Evolutionary conservation across 2,888 invertebrate genomes (phyloP).

Genomic region (Lottia gigantea): DNA sequence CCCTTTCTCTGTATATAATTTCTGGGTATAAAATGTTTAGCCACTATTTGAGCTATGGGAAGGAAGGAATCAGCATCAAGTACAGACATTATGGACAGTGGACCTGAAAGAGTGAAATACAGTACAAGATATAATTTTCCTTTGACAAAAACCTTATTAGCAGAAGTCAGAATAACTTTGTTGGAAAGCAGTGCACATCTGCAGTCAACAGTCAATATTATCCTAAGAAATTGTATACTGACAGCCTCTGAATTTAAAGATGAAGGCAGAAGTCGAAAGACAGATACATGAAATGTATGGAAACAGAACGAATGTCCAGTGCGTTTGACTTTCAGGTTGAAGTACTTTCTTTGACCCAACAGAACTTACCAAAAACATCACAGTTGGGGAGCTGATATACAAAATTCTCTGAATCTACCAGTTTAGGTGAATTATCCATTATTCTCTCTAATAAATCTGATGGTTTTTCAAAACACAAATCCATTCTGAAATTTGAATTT

Average conservation of each 20-base stretch:
- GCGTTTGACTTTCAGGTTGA: too few relatives aligned
- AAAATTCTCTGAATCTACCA: constrained; percentile 54
- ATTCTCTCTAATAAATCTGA: constrained; percentile 38
- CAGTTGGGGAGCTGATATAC: constrained; percentile 56
- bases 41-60: constrained; percentile 41
- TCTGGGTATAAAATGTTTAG: constrained; percentile 44
- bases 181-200: too few relatives aligned
- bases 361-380: constrained; percentile 60
- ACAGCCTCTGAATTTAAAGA: too few relatives aligned
- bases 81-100: constrained; percentile 46
- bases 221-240: too few relatives aligned
- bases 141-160: too few relatives aligned
- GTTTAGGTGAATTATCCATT: constrained; percentile 36
- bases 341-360: too few relatives aligned
- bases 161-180: too few relatives aligned
- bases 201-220: too few relatives aligned
- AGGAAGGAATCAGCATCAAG: constrained; percentile 55
- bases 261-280: too few relatives aligned
- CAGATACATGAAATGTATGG: neutral
- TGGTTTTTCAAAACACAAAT: constrained; percentile 56
- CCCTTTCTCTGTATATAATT: constrained; percentile 61
- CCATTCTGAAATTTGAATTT: constrained; percentile 49
- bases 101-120: constrained; percentile 33
- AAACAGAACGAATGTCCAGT: too few relatives aligned
- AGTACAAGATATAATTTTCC: neutral